phyloP scores from a whole-genome alignment of 1,140 invertebrate species.

The Cyclargus thomasi region DNA sequence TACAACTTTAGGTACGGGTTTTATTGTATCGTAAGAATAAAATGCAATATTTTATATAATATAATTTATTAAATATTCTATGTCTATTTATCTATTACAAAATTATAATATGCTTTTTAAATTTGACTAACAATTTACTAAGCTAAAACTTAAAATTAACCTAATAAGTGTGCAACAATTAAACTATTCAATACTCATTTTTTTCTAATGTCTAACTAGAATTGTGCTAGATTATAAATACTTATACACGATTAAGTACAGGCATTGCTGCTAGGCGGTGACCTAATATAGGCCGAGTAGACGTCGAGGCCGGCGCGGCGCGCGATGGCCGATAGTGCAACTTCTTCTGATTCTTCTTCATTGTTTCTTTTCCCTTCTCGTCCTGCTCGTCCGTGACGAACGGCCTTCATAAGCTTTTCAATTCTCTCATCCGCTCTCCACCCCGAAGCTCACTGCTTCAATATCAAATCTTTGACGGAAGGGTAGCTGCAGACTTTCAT shows the following conservation, averaged over 20 bases:
- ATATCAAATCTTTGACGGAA: conserved; percentile 18
- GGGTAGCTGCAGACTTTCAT: conserved; percentile 51
- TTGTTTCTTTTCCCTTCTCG: not conserved
- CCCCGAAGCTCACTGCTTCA: not conserved
- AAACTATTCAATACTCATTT: not conserved
- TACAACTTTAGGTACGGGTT: not conserved
- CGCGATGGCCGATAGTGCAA: not conserved
- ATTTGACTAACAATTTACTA: not conserved
- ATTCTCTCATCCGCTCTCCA: not conserved
- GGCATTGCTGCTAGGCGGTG: conserved; percentile 49
- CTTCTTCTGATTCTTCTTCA: not conserved
- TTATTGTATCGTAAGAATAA: not conserved
- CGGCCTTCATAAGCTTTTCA: not conserved
- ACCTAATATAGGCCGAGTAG: conserved; percentile 47
- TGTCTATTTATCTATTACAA: not conserved
- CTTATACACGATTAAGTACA: conserved; percentile 46
- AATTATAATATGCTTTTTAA: not conserved
- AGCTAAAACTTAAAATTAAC: not conserved
- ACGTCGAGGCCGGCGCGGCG: not conserved
- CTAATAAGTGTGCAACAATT: not conserved
- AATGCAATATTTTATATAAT: not conserved
- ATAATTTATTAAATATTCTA: not conserved
- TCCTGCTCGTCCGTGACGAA: not conserved
- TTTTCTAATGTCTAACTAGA: not conserved
- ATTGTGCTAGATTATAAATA: not conserved